Evolutionary conservation across 2,888 invertebrate species (phyloP).

Genomic region (Agapostemon virescens): DNA sequence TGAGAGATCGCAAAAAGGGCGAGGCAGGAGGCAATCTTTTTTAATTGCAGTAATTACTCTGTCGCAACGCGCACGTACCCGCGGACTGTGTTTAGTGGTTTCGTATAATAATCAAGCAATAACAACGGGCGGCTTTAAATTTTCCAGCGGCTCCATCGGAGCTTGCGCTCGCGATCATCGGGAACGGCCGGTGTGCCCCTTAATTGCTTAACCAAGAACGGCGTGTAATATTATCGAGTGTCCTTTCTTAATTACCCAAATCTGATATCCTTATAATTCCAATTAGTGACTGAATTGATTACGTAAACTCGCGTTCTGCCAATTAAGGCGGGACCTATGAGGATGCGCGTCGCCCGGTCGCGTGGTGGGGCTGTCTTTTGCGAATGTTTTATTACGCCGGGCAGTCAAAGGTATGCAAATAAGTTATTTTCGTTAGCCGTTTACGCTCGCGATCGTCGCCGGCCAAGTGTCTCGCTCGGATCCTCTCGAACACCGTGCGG

Average conservation of each 20-base stretch:
- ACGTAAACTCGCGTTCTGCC: constrained; percentile 49
- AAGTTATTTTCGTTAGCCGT: constrained; percentile 36
- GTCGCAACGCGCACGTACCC: constrained; percentile 16
- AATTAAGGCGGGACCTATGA: constrained; percentile 57
- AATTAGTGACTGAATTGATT: constrained; percentile 67
- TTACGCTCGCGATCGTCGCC: constrained; percentile 11
- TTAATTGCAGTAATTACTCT: constrained; percentile 58
- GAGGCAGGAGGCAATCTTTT: constrained; percentile 23
- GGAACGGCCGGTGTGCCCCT: constrained; percentile 24
- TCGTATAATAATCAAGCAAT: constrained; percentile 53
- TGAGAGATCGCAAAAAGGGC: constrained; percentile 17
- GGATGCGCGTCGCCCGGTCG: constrained; percentile 43
- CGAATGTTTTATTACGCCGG: constrained; percentile 49
- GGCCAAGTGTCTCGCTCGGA: not conserved
- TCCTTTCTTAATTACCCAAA: constrained; percentile 65
- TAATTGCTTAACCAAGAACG: constrained; percentile 61
- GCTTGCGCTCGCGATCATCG: not conserved
- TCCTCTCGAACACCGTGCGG: not conserved
- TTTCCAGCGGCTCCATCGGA: constrained; percentile 3
- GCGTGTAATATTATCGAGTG: constrained; percentile 61
- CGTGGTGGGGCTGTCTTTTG: constrained; percentile 37
- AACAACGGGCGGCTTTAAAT: constrained; percentile 44
- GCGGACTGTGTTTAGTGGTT: constrained; percentile 31
- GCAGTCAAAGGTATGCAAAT: constrained; percentile 49
- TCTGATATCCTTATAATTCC: constrained; percentile 68